Base-by-base conservation (phyloP, 2,113 vertebrate species). In the Calyptommatus sinebrachiatus region DNA sequence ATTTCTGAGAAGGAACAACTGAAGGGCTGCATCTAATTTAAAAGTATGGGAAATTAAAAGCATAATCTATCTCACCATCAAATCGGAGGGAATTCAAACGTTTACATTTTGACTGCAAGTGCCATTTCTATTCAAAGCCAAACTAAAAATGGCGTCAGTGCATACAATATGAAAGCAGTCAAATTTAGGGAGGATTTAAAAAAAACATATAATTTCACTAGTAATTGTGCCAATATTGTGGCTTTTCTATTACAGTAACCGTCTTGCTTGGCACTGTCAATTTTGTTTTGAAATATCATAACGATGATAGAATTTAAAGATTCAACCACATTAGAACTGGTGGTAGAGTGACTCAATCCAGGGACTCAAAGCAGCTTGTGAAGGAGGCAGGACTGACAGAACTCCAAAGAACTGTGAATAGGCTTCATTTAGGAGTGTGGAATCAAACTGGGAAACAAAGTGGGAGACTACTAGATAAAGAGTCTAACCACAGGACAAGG, bases 231-330 rank as follows among this genome's bases (percentile, higher is more conserved):
- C 48, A 50, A 48, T 5, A 60, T 5, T 24, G 11, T 61, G 21
- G 21, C 41, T 28, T 70, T 70, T 53, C 72, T 50, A 70, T 69
- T 81, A 61, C 73, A 81, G 66, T 41, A 72, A 3, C 45, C 28
- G 29, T 65, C 61, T 61, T 72, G 69, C 14, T 7, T 9, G 22
- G 63, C n/a, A 26, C 21, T 46, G 41, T 12, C 22, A 24, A 21
- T 46, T 57, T 79, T 57, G 26, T 78, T 78, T 61, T 20, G 4
- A 72, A 79, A 7, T 22, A 31, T 28, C 45, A 41, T 41, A 41
- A 41, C 5, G 35, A 41, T 41, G 35, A 41, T 41, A 4, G 35
- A 41, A 41, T 41, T 41, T 41, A 41, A 41, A 41, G 35, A 41
- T 41, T 4, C 5, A 41, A 5, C 35, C 35, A 41, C 5, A 5